Percentiles rank a stretch among this genome's conserved stretches.
Evolutionary conservation across 2,113 vertebrate genomes (phyloP).

Genomic region (Cyphomyrus plagiostoma): DNA sequence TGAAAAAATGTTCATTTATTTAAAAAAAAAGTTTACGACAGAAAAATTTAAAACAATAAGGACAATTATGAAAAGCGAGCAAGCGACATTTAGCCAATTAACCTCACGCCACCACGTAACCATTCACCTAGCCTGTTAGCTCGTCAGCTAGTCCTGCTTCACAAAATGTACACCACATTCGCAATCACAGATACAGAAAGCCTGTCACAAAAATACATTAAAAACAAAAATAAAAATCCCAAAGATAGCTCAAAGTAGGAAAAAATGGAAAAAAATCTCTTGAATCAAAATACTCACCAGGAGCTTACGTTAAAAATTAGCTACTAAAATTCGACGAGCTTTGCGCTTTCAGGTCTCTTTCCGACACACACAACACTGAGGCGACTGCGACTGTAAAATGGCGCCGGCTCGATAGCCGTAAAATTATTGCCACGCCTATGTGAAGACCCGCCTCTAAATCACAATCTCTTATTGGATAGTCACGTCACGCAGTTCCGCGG

Average conservation of each 20-base stretch:
- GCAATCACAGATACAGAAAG: conserved; percentile 45
- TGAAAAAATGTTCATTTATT: conserved; percentile 11
- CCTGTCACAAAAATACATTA: conserved; percentile 49
- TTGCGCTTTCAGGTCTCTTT: not conserved
- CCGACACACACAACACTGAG: not conserved
- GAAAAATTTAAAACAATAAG: conserved; percentile 30
- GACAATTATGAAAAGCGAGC: not conserved
- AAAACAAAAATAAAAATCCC: conserved; percentile 53
- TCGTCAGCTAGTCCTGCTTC: conserved; percentile 35
- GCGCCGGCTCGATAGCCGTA: not conserved
- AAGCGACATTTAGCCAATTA: not conserved
- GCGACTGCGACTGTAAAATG: conserved; percentile 1
- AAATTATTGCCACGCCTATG: not conserved
- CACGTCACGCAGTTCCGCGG: not conserved
- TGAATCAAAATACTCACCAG: conserved; percentile 70
- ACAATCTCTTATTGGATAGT: not conserved
- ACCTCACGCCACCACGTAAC: not conserved
- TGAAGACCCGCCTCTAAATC: not conserved
- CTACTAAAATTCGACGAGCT: conserved; percentile 11
- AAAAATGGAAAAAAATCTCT: conserved; percentile 43
- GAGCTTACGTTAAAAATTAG: conserved; percentile 64
- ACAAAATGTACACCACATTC: conserved; percentile 62
- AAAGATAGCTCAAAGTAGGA: conserved; percentile 11
- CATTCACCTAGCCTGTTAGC: conserved; percentile 35
- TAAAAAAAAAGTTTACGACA: not conserved